phyloP scores from a whole-genome alignment of 2,888 invertebrate species.

The Kuschelorhynchus macadamiae region DNA sequence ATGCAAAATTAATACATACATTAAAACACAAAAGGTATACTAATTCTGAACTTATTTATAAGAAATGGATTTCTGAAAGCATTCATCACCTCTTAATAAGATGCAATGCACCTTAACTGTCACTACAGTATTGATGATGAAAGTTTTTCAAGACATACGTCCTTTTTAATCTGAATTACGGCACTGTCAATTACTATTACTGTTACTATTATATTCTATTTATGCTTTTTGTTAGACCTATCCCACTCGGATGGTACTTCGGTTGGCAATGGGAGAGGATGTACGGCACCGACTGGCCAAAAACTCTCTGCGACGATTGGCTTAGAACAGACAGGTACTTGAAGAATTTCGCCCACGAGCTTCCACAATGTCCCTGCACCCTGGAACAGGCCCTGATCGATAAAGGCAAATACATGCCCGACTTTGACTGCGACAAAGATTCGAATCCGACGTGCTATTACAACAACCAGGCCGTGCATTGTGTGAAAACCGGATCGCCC shows the following conservation, averaged over 20 bases:
- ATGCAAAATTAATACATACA: too few relatives aligned
- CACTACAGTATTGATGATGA: too few relatives aligned
- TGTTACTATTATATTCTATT: too few relatives aligned
- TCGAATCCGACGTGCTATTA: conserved; percentile 90
- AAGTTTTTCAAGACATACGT: too few relatives aligned
- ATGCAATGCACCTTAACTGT: too few relatives aligned
- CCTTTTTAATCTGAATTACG: too few relatives aligned
- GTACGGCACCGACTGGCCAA: conserved; percentile 87
- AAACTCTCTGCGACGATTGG: conserved; percentile 91
- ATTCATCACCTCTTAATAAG: too few relatives aligned
- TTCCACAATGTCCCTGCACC: conserved; percentile 92
- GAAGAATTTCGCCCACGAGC: conserved; percentile 88
- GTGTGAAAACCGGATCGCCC: conserved; percentile 91
- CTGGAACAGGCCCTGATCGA: conserved; percentile 91
- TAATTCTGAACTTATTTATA: too few relatives aligned
- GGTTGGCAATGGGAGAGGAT: conserved; percentile 88
- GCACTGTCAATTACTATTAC: too few relatives aligned
- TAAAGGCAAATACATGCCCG: conserved; percentile 93
- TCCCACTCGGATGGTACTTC: conserved; percentile 95
- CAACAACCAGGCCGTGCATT: conserved; percentile 92
- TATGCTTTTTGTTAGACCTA: too few relatives aligned
- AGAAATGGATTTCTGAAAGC: too few relatives aligned
- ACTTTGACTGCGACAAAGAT: conserved; percentile 91
- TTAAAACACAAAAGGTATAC: too few relatives aligned
- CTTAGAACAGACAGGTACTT: conserved; percentile 84